Evolutionary conservation across 2,888 invertebrate genomes (phyloP).

Genomic region (Calameuta filiformis): DNA sequence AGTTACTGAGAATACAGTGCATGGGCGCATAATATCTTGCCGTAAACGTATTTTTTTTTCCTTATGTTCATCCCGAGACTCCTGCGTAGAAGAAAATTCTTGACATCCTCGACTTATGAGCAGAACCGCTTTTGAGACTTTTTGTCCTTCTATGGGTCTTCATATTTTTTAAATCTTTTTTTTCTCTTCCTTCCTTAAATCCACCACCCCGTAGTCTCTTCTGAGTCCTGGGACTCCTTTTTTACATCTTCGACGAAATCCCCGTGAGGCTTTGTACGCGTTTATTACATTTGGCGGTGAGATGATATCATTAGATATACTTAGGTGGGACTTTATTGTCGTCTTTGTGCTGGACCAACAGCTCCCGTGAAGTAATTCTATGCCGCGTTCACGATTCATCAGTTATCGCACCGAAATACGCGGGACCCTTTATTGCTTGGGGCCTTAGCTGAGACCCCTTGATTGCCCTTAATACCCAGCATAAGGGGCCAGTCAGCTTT

Average conservation of each 20-base stretch:
- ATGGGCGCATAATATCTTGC: not conserved
- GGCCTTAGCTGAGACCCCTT: slow-evolving; percentile 23
- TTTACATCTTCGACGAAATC: slow-evolving; percentile 52
- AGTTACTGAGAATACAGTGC: not conserved
- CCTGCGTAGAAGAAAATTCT: not conserved
- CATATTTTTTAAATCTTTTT: not conserved
- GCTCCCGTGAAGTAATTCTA: slow-evolving; percentile 43
- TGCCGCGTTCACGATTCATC: slow-evolving; percentile 36
- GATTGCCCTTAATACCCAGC: slow-evolving; percentile 26
- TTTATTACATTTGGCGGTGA: slow-evolving; percentile 49
- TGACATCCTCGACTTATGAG: not conserved
- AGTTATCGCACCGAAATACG: slow-evolving; percentile 38
- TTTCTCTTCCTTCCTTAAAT: not conserved
- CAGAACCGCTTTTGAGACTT: not conserved
- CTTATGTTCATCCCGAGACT: not conserved
- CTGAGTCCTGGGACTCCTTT: slow-evolving; percentile 18
- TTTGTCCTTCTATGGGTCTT: not conserved
- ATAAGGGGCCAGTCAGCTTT: slow-evolving; percentile 2
- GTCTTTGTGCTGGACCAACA: slow-evolving; percentile 45
- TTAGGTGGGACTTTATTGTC: slow-evolving; percentile 55
- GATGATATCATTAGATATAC: slow-evolving; percentile 62
- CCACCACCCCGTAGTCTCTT: not conserved
- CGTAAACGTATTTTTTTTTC: not conserved
- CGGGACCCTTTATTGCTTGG: slow-evolving; percentile 29
- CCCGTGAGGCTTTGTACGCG: slow-evolving; percentile 41